phyloP scores from a whole-genome alignment of 2,888 invertebrate genomes.

The Eupithecia tripunctaria region DNA sequence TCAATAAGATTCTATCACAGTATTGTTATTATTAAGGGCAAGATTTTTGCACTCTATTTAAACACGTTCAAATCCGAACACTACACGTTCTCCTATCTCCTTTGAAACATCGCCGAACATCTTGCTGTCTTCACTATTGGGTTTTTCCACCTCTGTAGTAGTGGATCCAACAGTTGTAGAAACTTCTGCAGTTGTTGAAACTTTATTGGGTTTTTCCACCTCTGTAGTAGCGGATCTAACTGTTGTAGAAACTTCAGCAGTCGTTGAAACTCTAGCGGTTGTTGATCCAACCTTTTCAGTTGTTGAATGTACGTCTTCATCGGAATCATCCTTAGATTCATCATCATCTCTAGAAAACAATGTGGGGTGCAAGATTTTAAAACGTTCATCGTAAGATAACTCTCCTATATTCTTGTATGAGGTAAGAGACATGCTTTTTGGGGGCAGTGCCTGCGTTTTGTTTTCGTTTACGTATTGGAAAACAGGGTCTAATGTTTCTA shows the following conservation, averaged over 20 bases:
- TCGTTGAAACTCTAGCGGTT: not conserved
- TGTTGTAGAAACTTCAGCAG: not conserved
- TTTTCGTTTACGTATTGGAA: not conserved
- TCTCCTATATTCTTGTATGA: not conserved
- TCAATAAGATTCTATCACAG: not conserved
- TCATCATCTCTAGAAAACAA: conserved; percentile 1
- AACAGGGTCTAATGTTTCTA: not conserved
- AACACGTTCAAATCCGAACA: conserved; percentile 24
- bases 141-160: not conserved
- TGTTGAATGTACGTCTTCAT: not conserved
- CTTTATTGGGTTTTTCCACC: too few relatives aligned
- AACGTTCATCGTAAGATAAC: not conserved
- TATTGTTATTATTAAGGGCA: not conserved
- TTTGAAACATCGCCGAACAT: conserved; percentile 22
- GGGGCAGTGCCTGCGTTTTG: not conserved
- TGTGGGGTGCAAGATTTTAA: conserved; percentile 7
- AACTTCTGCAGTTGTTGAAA: not conserved
- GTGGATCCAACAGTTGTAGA: not conserved
- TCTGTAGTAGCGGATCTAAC: not conserved
- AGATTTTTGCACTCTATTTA: conserved; percentile 5
- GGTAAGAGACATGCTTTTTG: not conserved
- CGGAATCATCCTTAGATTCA: not conserved
- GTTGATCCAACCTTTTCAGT: not conserved
- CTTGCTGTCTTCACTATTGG: not conserved
- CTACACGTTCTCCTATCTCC: conserved; percentile 30